Base-by-base conservation (phyloP, 2,797 vertebrate genomes). In the Phylloscopus collybita region DNA sequence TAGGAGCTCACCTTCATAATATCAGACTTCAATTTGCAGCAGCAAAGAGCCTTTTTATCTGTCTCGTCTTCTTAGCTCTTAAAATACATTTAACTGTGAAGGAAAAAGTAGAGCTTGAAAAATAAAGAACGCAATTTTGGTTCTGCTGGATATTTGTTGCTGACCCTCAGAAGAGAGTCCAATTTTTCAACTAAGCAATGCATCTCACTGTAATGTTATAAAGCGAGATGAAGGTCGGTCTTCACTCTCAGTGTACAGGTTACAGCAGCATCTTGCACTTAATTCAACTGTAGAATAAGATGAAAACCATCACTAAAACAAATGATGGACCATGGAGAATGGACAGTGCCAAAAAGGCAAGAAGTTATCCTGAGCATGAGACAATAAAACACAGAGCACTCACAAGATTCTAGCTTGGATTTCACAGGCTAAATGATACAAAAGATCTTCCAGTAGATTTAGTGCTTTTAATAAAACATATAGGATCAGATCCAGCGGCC, bases 11-110 rank as follows among this genome's bases (percentile, higher is more conserved):
- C 75, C 26, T 91, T 80, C 22, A 11, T 80, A 89, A 90, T 92
- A 90, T 59, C 61, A 83, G 69, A 54, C 34, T 78, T 74, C 66
- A 53, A 17, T 80, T 76, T 92, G 13, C 61, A 91, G 64, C 61
- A 92, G 53, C 22, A 79, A 91, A 91, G 25, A 83, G 15, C 53
- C 16, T 94, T 82, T 92, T 80, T 67, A 54, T 74, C 71, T 89
- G 27, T 87, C 57, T 93, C 89, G 29, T 75, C 80, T 82, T 91
- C 19, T 91, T 95, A 92, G 88, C 72, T 83, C 61, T 71, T 92
- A 87, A 92, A 88, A 88, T 61, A 67, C 16, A 72, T 30, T 30
- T 57, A 80, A 79, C 44, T 62, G 15, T 45, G 36, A 51, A 80
- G 69, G 27, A 60, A 54, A 80, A 87, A 75, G 29, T 12, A 86